A percentile compares a stretch with the other conserved stretches of the same genome.
Evolutionary conservation across 2,113 vertebrate species (phyloP).

Genomic region (Lagopus leucura): DNA sequence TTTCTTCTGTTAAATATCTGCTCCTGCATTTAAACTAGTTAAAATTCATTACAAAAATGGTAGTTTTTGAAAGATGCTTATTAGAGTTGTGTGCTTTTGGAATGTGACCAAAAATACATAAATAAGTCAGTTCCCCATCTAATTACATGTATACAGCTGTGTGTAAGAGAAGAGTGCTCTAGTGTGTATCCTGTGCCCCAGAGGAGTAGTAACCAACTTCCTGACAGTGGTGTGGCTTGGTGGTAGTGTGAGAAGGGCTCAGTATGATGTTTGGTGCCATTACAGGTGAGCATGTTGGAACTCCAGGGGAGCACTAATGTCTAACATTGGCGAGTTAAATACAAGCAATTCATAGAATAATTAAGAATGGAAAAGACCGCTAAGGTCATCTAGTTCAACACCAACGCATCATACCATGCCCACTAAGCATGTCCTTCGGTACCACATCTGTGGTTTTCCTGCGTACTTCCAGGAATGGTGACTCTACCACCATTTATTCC

Average conservation of each 20-base stretch:
- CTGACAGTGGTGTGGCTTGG: not conserved
- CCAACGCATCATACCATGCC: too few species aligned
- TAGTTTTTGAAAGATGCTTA: not conserved
- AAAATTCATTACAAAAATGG: not conserved
- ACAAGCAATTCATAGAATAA: too few species aligned
- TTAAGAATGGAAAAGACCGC: too few species aligned
- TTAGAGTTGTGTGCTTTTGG: not conserved
- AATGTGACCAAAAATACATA: not conserved
- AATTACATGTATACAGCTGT: too few species aligned
- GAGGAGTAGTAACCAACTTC: not conserved
- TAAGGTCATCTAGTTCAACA: too few species aligned
- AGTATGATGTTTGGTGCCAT: fast-evolving
- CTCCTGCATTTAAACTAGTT: not conserved
- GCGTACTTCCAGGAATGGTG: too few species aligned
- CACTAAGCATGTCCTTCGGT: too few species aligned
- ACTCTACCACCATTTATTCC: not conserved
- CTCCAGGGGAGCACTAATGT: fast-evolving
- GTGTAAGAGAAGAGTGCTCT: not conserved
- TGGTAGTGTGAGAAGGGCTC: fast-evolving
- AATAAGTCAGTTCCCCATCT: not conserved
- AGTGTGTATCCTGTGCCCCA: not conserved
- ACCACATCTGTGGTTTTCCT: too few species aligned
- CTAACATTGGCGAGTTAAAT: not conserved
- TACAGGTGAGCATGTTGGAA: fast-evolving
- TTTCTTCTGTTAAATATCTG: not conserved